A percentile compares a stretch with the other conserved stretches of the same genome.
Conservation (phyloP, 2,888 invertebrate genomes). For the Aporophyla nigra region DNA sequence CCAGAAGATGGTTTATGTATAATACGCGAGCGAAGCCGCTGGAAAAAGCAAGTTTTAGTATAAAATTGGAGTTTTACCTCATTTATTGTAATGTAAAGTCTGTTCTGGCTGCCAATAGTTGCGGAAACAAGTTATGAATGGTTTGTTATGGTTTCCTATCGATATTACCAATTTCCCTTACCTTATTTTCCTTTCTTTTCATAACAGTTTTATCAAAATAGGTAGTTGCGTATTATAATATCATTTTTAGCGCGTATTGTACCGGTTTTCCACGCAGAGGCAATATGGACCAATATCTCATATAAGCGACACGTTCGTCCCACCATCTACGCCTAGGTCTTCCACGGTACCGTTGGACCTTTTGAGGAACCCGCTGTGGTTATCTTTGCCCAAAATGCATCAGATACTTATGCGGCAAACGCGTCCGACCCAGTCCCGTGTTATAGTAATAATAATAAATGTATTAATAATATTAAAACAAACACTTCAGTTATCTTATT, state of each 20-base stretch:
- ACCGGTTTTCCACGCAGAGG: no score
- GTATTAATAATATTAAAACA: slow-evolving; percentile 1
- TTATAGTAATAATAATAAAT: background rate
- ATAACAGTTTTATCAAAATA: background rate
- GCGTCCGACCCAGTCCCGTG: no score
- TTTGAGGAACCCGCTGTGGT: no score
- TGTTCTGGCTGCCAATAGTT: background rate
- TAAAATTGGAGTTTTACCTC: background rate
- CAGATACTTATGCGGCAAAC: no score
- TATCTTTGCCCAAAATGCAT: no score
- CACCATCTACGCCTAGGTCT: no score
- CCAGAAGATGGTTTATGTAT: no score
- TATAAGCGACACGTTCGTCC: no score
- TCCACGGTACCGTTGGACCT: no score
- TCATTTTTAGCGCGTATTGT: no score
- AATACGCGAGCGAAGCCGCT: background rate
- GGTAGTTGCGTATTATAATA: background rate
- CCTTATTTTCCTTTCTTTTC: background rate
- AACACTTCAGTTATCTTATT: background rate
- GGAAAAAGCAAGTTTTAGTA: background rate
- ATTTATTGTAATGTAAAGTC: background rate
- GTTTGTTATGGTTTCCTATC: background rate
- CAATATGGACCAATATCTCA: no score
- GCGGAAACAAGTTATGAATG: background rate
- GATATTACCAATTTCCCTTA: background rate